Evolutionary conservation across 1,140 invertebrate genomes (phyloP).

Genomic region (Gonatopus flavifemur): DNA sequence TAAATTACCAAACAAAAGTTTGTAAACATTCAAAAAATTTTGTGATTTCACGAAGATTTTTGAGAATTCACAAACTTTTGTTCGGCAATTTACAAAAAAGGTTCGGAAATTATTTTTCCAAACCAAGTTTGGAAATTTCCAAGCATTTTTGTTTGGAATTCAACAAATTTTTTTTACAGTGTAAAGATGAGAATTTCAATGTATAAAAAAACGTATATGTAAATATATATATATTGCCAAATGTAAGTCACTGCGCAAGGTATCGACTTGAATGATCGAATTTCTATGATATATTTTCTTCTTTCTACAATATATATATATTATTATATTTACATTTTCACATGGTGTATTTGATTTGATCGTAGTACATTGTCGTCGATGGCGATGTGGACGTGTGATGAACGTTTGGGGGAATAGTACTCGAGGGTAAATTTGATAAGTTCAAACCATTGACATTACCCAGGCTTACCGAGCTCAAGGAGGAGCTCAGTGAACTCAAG

Average conservation of each 20-base stretch:
- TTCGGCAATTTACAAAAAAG: no score
- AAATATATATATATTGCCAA: no score
- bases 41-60: no score
- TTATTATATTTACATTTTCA: constrained; percentile 28
- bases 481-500: constrained; percentile 42
- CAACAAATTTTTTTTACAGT: constrained; percentile 7
- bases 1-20: no score
- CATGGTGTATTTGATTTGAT: constrained; percentile 51
- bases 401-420: constrained; percentile 35
- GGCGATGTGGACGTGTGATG: constrained; percentile 29
- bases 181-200: no score
- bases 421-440: constrained; percentile 37
- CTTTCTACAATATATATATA: background rate
- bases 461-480: constrained; percentile 42
- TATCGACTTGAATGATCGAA: background rate
- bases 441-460: constrained; percentile 44
- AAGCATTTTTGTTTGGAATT: constrained; percentile 5
- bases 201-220: no score
- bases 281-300: background rate
- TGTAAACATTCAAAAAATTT: no score
- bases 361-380: constrained; percentile 45
- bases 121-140: no score
- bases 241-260: no score
- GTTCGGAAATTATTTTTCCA: no score
- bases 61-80: no score